phyloP scores from a whole-genome alignment of 2,888 invertebrate genomes.

The Podabrus alpinus region DNA sequence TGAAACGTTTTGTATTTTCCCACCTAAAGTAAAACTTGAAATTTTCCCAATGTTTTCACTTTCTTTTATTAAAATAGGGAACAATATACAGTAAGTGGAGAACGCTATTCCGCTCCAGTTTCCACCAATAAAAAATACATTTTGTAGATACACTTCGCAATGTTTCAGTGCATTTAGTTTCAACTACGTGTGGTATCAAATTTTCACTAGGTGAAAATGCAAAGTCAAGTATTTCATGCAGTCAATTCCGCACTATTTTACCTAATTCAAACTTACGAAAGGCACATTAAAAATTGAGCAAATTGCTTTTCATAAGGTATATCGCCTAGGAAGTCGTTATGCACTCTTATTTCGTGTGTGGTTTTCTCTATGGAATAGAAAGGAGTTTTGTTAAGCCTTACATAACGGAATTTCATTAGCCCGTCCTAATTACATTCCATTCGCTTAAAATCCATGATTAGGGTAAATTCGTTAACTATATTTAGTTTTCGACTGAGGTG shows the following conservation, averaged over 20 bases:
- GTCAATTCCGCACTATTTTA: background rate
- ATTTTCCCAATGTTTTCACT: background rate
- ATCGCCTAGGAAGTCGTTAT: background rate
- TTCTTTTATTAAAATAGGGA: background rate
- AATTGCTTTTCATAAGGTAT: background rate
- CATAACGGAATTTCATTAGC: constrained; percentile 39
- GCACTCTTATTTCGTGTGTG: background rate
- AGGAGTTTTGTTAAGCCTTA: constrained; percentile 18
- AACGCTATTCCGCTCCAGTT: background rate
- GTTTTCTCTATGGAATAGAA: background rate
- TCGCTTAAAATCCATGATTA: constrained; percentile 15
- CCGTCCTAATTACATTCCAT: constrained; percentile 36
- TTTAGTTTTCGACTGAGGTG: constrained; percentile 4
- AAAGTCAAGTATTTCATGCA: background rate
- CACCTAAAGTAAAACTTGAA: background rate
- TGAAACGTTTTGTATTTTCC: background rate
- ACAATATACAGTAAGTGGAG: background rate
- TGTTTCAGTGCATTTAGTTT: background rate
- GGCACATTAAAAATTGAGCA: background rate
- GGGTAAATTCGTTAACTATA: constrained; percentile 10
- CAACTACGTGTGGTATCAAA: background rate
- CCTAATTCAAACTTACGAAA: background rate
- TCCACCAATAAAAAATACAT: background rate
- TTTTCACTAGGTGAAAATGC: background rate
- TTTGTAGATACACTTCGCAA: background rate